Conservation (phyloP, 2,888 invertebrate genomes). For the Thecophora atra region DNA sequence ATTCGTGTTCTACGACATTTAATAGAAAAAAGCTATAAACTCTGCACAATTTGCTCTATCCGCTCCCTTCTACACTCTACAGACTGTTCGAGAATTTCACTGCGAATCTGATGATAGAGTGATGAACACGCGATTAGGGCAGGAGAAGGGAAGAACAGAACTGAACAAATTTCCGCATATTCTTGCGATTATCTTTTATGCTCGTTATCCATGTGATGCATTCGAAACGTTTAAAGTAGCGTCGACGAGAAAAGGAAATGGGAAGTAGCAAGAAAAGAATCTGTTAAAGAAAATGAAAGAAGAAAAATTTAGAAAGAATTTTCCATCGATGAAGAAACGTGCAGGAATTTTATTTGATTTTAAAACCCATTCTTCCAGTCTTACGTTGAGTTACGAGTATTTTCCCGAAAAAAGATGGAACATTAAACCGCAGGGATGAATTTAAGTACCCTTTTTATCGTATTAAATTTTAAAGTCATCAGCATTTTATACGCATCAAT, state of each 20-base stretch:
- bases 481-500: too few species aligned
- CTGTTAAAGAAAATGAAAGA: neutral
- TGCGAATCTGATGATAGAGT: neutral
- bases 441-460: too few species aligned
- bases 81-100: neutral
- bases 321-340: neutral
- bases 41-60: slow-evolving; percentile 37
- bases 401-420: too few species aligned
- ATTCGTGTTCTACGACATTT: slow-evolving; percentile 50
- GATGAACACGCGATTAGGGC: too few species aligned
- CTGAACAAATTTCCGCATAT: neutral
- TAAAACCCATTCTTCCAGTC: neutral
- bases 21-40: slow-evolving; percentile 54
- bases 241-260: too few species aligned
- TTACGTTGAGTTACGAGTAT: too few species aligned
- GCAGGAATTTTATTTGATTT: neutral
- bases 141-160: neutral
- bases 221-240: neutral
- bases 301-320: neutral
- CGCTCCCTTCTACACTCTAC: neutral
- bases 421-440: too few species aligned
- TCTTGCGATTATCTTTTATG: neutral
- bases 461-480: too few species aligned
- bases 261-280: too few species aligned
- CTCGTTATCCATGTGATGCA: slow-evolving; percentile 2